Evolutionary conservation across 2,888 invertebrate species (phyloP).

Genomic region (Drosophila conformis): DNA sequence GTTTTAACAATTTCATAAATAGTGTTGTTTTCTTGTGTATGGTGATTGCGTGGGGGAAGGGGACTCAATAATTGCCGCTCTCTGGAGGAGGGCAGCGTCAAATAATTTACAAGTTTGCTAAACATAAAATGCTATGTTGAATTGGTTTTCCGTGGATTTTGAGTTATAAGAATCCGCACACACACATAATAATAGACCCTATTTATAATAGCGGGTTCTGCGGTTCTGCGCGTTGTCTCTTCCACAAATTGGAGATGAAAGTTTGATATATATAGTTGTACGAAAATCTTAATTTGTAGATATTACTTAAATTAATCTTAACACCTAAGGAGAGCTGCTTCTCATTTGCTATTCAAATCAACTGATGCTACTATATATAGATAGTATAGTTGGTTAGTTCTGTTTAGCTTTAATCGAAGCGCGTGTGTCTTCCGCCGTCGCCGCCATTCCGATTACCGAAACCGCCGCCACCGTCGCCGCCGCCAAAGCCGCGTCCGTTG

Average conservation of each 20-base stretch:
- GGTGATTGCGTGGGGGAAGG: slow-evolving; percentile 6
- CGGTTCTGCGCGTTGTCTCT: slow-evolving; percentile 29
- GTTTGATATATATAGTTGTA: slow-evolving; percentile 53
- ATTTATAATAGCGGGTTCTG: slow-evolving; percentile 19
- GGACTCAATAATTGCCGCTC: slow-evolving; percentile 30
- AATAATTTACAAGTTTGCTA: slow-evolving; percentile 70
- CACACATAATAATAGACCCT: slow-evolving; percentile 24
- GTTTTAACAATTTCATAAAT: slow-evolving; percentile 59
- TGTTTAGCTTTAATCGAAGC: slow-evolving; percentile 79
- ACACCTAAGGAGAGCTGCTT: slow-evolving; percentile 61
- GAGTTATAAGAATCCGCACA: slow-evolving; percentile 37
- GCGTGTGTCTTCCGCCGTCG: slow-evolving; percentile 77
- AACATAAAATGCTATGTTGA: slow-evolving; percentile 74
- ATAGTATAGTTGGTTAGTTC: slow-evolving; percentile 34
- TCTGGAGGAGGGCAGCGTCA: slow-evolving; percentile 51
- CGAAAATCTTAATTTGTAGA: slow-evolving; percentile 74
- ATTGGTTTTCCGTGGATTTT: slow-evolving; percentile 27
- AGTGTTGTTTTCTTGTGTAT: slow-evolving; percentile 45
- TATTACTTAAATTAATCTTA: slow-evolving; percentile 69
- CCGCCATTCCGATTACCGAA: slow-evolving; percentile 49
- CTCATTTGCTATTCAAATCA: slow-evolving; percentile 77
- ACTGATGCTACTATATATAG: slow-evolving; percentile 54
- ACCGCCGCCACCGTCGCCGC: slow-evolving; percentile 63
- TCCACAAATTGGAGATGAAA: slow-evolving; percentile 42
- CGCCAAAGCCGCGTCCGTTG: slow-evolving; percentile 71